These are phyloP conservation scores for Parauchenoglanis ngamensis DNA, from an alignment of 2,797 vertebrate species.

Conservation along the genomic window DNA sequence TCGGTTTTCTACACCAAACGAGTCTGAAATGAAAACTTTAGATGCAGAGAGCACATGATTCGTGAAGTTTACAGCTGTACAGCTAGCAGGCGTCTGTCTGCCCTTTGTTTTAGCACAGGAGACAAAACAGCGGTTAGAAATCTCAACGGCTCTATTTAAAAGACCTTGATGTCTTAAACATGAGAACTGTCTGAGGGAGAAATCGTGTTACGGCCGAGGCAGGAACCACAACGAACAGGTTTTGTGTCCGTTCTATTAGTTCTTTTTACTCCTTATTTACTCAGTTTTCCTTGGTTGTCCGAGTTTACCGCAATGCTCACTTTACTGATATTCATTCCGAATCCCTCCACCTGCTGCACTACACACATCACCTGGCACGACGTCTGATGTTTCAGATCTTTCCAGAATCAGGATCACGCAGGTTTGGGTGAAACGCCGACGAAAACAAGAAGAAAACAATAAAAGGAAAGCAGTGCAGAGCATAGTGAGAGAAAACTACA, in stretches of 20 bases:
- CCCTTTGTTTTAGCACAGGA: background rate
- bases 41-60: background rate
- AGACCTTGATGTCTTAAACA: background rate
- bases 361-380: background rate
- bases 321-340: background rate
- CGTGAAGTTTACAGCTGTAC: background rate
- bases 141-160: background rate
- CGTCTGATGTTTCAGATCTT: background rate
- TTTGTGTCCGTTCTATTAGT: background rate
- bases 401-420: background rate
- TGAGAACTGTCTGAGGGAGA: background rate
- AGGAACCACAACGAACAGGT: background rate
- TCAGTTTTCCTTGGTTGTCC: background rate
- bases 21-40: background rate
- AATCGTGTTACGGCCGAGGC: background rate
- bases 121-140: slow-evolving; percentile 10
- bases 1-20: background rate
- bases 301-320: background rate
- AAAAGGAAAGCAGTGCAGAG: background rate
- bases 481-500: background rate
- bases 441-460: background rate
- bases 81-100: background rate
- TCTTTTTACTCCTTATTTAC: background rate
- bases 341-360: background rate
- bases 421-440: background rate